phyloP scores from a whole-genome alignment of 2,888 invertebrate genomes.

The Epirrhoe tristata region DNA sequence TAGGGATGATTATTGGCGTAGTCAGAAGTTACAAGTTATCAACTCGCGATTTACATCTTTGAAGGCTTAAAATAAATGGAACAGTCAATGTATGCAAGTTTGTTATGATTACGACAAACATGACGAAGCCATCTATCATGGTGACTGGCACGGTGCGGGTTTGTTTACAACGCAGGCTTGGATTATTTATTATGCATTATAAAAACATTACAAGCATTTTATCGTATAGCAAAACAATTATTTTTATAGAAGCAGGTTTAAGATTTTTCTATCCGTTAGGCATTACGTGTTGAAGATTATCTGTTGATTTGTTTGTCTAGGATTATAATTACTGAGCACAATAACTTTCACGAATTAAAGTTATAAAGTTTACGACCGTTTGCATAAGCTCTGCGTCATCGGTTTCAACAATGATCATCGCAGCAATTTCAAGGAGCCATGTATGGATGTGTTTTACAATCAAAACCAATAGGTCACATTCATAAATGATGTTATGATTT shows the following conservation, averaged over 20 bases:
- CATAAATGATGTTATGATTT: conserved; percentile 23
- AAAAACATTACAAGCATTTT: conserved; percentile 26
- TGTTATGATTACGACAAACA: conserved; percentile 35
- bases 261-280: background rate
- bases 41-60: background rate
- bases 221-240: conserved; percentile 13
- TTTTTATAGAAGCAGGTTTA: conserved; percentile 1
- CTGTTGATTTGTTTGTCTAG: conserved; percentile 15
- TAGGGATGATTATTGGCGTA: conserved; percentile 48
- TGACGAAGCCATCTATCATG: conserved; percentile 37
- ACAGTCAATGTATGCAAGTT: conserved; percentile 18
- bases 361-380: conserved; percentile 29
- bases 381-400: conserved; percentile 32
- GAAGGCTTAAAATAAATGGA: conserved; percentile 1
- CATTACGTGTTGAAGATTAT: conserved; percentile 8
- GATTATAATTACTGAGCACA: conserved; percentile 16
- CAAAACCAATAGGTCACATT: conserved; percentile 30
- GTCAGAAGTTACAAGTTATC: conserved; percentile 19
- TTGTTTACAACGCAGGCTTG: conserved; percentile 36
- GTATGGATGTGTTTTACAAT: conserved; percentile 32
- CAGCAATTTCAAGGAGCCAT: conserved; percentile 23
- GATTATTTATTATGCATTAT: conserved; percentile 31
- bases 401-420: conserved; percentile 20
- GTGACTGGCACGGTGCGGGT: conserved; percentile 36
- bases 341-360: conserved; percentile 32